Base-by-base conservation (phyloP, 1,140 invertebrate species). In the Oscheius sp. region DNA sequence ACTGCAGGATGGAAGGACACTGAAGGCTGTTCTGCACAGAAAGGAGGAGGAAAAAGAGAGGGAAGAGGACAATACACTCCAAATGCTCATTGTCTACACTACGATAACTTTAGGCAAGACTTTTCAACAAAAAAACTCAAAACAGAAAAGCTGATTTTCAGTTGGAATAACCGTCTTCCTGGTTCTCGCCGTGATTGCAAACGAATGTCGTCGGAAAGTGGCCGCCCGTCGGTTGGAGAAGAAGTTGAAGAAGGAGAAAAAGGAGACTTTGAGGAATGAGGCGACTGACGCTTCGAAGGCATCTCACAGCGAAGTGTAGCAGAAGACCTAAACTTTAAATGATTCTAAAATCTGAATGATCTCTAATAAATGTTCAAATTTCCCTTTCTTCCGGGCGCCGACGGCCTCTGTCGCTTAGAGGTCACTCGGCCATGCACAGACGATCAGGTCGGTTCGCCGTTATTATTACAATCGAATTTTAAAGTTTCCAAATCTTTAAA, bases 361-460 rank as follows among this genome's bases (percentile, higher is more conserved):
- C n/a, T 42, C 38, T 42, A 42, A 42, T 10, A 42, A 10, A 42
- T 42, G n/a, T 10, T n/a, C 38, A 10, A 10, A 42, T n/a, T 42
- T n/a, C n/a, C 38, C n/a, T n/a, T n/a, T 42, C 10, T 42, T 42
- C 38, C 7, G 28, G 28, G 15, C 15, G 49, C 49, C 49, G 15
- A 20, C 49, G 7, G 7, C 23, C 49, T 4, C 49, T 26, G 7
- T 26, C 7, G 23, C 4, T 23, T 55, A 26, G 49, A 55, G 49
- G 49, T 55, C 49, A 55, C 49, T 55, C 49, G 49, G 49, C 49
- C 49, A 55, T 55, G 49, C 49, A 55, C 28, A 55, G 49, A 55
- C 49, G 49, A 26, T 55, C 49, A 55, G 49, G 49, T 55, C 28
- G 7, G 49, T 55, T 55, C 49, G 15, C 49, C n/a, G n/a, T n/a